phyloP scores from a whole-genome alignment of 35 echinoderm and acorn worm genomes.

The Lytechinus variegatus region DNA sequence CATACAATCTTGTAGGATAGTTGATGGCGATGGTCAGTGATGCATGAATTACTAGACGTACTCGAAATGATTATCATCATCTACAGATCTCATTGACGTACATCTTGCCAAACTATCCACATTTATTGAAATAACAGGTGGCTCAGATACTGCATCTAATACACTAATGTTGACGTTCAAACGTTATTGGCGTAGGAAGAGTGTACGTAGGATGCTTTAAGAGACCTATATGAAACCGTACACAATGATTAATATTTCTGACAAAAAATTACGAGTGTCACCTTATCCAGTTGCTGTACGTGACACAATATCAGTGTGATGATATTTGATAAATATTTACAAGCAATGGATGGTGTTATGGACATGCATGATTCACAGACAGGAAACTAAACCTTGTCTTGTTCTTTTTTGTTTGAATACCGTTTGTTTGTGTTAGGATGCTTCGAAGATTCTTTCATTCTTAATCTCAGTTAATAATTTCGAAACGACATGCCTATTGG shows the following conservation, averaged over 20 bases:
- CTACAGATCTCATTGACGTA: neutral
- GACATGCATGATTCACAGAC: neutral
- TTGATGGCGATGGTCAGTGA: neutral
- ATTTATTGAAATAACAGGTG: slow-evolving; percentile 14
- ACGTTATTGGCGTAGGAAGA: neutral
- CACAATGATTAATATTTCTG: neutral
- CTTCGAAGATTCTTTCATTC: neutral
- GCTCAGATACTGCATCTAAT: neutral
- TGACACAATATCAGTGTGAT: neutral
- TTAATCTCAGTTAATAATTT: neutral
- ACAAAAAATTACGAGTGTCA: neutral
- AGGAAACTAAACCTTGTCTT: neutral
- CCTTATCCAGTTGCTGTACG: neutral
- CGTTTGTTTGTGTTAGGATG: neutral
- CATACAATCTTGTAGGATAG: neutral
- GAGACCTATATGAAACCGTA: neutral
- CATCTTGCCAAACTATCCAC: neutral
- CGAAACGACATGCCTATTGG: neutral
- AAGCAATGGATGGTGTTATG: neutral
- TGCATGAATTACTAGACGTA: neutral
- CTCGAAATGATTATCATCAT: neutral
- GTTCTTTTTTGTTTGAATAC: neutral
- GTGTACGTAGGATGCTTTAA: neutral
- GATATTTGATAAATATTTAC: slow-evolving; percentile 15
- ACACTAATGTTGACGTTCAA: neutral